Conservation (phyloP, 2,113 vertebrate species). For the Neogale vison region DNA sequence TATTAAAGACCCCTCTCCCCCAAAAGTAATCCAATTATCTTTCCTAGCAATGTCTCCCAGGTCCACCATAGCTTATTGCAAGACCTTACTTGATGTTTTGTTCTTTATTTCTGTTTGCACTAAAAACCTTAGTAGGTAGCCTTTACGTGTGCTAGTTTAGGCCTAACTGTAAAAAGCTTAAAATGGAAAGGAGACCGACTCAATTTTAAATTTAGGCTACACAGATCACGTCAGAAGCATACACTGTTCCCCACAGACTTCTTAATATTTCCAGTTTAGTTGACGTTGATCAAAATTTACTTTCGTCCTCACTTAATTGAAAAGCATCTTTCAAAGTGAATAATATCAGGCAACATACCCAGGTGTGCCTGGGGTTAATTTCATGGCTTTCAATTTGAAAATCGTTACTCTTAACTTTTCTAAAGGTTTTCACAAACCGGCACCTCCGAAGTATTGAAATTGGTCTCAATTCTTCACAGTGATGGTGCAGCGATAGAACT, state of each 20-base stretch:
- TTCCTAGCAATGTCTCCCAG: background rate
- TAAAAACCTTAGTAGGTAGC: too few relatives aligned
- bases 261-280: background rate
- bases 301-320: background rate
- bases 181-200: background rate
- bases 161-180: background rate
- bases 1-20: background rate
- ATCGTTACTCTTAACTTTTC: constrained; percentile 54
- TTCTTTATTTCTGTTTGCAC: background rate
- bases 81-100: background rate
- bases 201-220: constrained; percentile 25
- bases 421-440: constrained; percentile 67
- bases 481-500: constrained; percentile 48
- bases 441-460: constrained; percentile 53
- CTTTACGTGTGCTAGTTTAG: background rate
- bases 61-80: background rate
- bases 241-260: background rate
- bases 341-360: background rate
- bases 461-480: constrained; percentile 51
- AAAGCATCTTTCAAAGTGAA: background rate
- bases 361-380: background rate
- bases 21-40: background rate
- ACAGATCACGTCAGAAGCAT: constrained; percentile 26
- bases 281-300: background rate
- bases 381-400: constrained; percentile 27